Conservation (phyloP, 2,888 invertebrate species). For the Cosmopolites sordidus region DNA sequence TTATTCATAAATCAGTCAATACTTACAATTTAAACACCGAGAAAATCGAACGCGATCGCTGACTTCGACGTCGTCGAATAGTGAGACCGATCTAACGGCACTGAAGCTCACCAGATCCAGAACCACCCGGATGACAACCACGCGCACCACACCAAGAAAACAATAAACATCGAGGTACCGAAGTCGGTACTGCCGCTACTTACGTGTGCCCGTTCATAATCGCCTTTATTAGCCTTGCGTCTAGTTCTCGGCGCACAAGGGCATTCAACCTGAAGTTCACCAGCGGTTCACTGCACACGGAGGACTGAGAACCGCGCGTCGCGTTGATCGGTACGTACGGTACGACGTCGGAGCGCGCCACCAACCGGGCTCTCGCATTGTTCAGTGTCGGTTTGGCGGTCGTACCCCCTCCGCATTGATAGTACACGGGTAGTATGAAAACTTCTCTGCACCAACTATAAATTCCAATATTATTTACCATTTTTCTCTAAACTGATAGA, state of each 20-base stretch:
- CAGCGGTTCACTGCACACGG: constrained; percentile 36
- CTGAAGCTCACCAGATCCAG: not conserved
- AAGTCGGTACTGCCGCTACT: constrained; percentile 16
- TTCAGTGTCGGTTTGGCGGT: constrained; percentile 17
- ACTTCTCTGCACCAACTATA: constrained; percentile 3
- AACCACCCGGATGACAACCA: constrained; percentile 7
- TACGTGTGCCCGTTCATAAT: constrained; percentile 33
- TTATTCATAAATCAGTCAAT: too few species aligned
- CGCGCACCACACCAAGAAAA: constrained; percentile 3
- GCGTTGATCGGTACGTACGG: constrained; percentile 17
- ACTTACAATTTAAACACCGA: too few species aligned
- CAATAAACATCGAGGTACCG: constrained; percentile 8
- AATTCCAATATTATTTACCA: too few species aligned
- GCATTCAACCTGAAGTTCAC: constrained; percentile 39
- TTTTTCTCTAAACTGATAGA: too few species aligned
- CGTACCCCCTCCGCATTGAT: constrained; percentile 13
- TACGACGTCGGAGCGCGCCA: constrained; percentile 8
- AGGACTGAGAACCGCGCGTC: constrained; percentile 23
- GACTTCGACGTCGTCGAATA: too few species aligned
- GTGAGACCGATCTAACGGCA: too few species aligned
- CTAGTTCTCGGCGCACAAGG: constrained; percentile 34
- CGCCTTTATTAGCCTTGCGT: constrained; percentile 33
- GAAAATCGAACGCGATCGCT: too few species aligned
- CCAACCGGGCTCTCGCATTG: constrained; percentile 26
- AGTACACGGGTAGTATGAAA: constrained; percentile 15